Evolutionary conservation across 2,113 vertebrate genomes (phyloP).

Genomic region (Myotis lucifugus): DNA sequence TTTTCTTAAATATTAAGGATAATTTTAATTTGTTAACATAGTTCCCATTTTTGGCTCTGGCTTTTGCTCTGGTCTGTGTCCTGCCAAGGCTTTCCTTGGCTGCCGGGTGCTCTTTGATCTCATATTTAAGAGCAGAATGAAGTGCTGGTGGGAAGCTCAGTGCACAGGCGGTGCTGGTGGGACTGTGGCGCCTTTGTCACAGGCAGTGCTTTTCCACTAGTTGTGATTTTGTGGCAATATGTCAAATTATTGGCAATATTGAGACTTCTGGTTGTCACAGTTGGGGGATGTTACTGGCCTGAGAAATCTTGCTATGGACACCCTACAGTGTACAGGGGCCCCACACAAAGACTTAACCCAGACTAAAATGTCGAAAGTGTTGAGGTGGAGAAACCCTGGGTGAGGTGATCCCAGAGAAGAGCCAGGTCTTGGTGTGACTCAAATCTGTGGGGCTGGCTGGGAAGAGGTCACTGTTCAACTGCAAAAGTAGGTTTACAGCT

Average conservation of each 20-base stretch:
- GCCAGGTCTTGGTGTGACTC: neutral
- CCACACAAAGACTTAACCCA: neutral
- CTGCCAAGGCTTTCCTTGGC: neutral
- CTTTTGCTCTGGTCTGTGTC: neutral
- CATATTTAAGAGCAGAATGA: neutral
- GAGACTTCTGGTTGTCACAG: neutral
- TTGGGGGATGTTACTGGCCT: neutral
- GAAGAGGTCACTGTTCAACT: too few species aligned
- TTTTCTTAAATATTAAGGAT: neutral
- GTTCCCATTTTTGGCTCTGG: neutral
- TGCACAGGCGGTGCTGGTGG: neutral
- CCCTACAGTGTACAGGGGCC: neutral
- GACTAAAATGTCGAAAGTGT: neutral
- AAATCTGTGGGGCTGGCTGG: neutral
- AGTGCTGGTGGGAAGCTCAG: neutral
- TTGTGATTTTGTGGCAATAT: neutral
- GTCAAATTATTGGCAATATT: neutral
- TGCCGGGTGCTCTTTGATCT: neutral
- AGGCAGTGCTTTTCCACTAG: neutral
- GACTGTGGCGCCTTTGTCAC: neutral
- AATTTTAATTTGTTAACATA: neutral
- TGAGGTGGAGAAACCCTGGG: neutral
- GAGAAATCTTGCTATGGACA: neutral
- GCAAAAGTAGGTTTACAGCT: neutral
- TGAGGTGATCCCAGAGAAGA: neutral